These are phyloP conservation scores for Channa argus DNA, from an alignment of 2,113 vertebrate genomes.

Conservation along the genomic window DNA sequence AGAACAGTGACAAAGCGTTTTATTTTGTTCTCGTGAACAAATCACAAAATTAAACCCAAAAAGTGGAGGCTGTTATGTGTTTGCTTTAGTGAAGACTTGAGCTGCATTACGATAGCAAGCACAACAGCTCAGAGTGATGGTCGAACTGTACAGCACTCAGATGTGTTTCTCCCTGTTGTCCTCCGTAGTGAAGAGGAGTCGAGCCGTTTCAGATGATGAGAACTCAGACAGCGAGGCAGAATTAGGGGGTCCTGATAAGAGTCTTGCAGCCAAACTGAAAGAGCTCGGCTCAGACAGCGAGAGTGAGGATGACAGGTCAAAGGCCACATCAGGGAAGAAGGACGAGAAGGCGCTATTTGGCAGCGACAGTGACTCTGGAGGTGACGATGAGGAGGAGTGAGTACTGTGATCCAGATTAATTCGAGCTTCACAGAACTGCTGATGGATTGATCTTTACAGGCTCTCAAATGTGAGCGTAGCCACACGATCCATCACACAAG, in stretches of 20 bases:
- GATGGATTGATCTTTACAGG: too few relatives aligned
- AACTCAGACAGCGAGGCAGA: constrained; percentile 89
- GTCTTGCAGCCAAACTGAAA: constrained; percentile 78
- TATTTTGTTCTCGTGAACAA: too few relatives aligned
- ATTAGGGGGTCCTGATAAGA: constrained; percentile 79
- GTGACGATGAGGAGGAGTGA: constrained; percentile 94
- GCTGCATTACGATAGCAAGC: too few relatives aligned
- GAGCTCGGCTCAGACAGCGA: constrained; percentile 90
- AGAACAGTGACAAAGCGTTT: too few relatives aligned
- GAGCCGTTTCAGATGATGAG: constrained; percentile 90
- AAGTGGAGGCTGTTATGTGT: too few relatives aligned
- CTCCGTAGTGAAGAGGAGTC: constrained; percentile 86
- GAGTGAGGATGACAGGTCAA: constrained; percentile 84
- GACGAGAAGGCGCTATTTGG: constrained; percentile 95
- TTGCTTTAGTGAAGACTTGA: too few relatives aligned
- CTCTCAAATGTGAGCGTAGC: too few relatives aligned
- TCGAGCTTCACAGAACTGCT: not conserved
- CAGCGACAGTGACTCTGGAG: constrained; percentile 94
- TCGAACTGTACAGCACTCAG: too few relatives aligned
- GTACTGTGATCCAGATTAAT: constrained; percentile 42
- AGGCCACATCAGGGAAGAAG: constrained; percentile 80
- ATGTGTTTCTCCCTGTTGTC: too few relatives aligned
- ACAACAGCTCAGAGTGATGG: not conserved
- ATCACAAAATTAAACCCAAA: too few relatives aligned
- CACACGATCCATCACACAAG: too few relatives aligned